Evolutionary conservation across 2,888 invertebrate species (phyloP).

Genomic region (Tortrix viridana): DNA sequence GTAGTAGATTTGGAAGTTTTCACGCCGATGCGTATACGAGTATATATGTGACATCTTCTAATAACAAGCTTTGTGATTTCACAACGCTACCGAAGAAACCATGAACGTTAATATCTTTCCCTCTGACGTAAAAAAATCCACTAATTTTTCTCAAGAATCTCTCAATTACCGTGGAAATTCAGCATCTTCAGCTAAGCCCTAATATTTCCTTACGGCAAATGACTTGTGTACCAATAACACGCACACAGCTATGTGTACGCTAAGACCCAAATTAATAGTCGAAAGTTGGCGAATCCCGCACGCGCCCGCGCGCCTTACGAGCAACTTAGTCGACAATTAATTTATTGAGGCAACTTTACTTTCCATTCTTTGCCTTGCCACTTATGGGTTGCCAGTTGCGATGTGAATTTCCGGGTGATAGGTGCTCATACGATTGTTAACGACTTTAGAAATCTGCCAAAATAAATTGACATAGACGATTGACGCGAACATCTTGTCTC

Average conservation of each 20-base stretch:
- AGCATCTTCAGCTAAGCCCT: conserved; percentile 26
- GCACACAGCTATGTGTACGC: conserved; percentile 60
- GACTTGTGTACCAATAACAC: conserved; percentile 46
- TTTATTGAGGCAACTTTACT: conserved; percentile 81
- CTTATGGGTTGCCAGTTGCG: conserved; percentile 56
- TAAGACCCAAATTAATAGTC: conserved; percentile 82
- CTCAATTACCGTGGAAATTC: conserved; percentile 8
- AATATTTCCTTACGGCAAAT: conserved; percentile 32
- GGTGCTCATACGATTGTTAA: too few species aligned
- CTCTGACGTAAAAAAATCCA: not conserved
- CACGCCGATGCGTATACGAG: too few species aligned
- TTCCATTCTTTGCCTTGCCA: conserved; percentile 79
- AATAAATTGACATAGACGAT: too few species aligned
- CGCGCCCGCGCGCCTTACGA: conserved; percentile 62
- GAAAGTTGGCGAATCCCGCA: conserved; percentile 76
- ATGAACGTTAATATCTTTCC: not conserved
- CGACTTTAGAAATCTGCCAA: too few species aligned
- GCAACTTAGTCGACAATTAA: conserved; percentile 80
- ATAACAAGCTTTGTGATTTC: too few species aligned
- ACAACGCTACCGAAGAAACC: too few species aligned
- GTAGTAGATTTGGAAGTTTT: too few species aligned
- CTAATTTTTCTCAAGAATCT: not conserved
- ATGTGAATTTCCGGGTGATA: not conserved
- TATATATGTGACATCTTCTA: too few species aligned
- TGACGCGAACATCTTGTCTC: too few species aligned